Conservation (phyloP, 2,888 invertebrate genomes). For the Acronicta leporina region DNA sequence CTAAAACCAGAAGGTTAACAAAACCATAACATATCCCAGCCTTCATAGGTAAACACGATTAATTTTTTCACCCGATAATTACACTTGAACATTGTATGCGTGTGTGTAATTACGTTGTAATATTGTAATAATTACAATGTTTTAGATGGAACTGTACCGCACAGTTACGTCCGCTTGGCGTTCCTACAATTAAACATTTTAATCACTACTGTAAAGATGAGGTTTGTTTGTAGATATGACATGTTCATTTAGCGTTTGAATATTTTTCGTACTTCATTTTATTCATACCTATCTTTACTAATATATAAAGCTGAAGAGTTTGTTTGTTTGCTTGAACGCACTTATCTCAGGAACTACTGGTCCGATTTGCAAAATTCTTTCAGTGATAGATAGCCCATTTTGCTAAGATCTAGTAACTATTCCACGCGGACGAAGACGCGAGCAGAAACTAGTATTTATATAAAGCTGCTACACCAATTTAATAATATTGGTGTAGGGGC, state of each 20-base stretch:
- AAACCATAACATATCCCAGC: conserved; percentile 44
- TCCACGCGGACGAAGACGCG: too few relatives aligned
- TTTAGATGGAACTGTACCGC: conserved; percentile 84
- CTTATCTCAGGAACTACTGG: too few relatives aligned
- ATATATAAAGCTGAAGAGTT: too few relatives aligned
- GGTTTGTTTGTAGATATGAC: conserved; percentile 29
- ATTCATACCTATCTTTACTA: too few relatives aligned
- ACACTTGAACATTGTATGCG: conserved; percentile 62
- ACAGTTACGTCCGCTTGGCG: conserved; percentile 82
- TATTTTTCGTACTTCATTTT: too few relatives aligned
- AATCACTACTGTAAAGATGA: conserved; percentile 72
- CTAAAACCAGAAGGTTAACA: conserved; percentile 23
- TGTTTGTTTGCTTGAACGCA: too few relatives aligned
- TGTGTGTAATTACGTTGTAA: conserved; percentile 72
- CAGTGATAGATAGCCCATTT: too few relatives aligned
- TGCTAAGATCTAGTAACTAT: too few relatives aligned
- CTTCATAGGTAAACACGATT: conserved; percentile 51
- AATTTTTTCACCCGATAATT: conserved; percentile 71
- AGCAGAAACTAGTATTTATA: too few relatives aligned
- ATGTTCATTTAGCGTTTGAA: neutral
- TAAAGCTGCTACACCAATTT: too few relatives aligned
- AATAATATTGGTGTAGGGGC: too few relatives aligned
- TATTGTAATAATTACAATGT: conserved; percentile 65
- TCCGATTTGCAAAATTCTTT: too few relatives aligned
- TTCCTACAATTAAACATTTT: conserved; percentile 89